Conservation (phyloP, 2,113 vertebrate species). For the Pimephales promelas region DNA sequence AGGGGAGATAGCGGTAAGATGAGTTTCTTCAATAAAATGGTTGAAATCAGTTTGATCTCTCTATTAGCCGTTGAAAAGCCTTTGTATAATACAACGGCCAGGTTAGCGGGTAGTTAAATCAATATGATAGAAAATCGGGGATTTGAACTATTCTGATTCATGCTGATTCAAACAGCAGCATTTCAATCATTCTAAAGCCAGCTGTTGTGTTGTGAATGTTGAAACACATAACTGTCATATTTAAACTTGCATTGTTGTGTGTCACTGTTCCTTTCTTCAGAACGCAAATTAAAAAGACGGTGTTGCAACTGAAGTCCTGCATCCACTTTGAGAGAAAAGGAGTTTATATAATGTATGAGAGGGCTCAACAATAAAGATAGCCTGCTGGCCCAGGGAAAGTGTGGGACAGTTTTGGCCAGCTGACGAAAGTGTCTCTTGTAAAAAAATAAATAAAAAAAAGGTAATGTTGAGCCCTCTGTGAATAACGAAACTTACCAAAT, state of each 20-base stretch:
- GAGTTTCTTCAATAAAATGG: slow-evolving; percentile 42
- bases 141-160: not conserved
- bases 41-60: slow-evolving; percentile 37
- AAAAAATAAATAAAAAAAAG: no score
- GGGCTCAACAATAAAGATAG: not conserved
- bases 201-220: not conserved
- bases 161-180: not conserved
- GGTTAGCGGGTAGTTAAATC: not conserved
- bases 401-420: not conserved
- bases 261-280: not conserved
- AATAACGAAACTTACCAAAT: no score
- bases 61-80: slow-evolving; percentile 33
- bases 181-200: not conserved
- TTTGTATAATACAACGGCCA: slow-evolving; percentile 31
- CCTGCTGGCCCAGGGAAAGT: not conserved
- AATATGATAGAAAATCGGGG: slow-evolving; percentile 8
- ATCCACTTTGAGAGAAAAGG: not conserved
- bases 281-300: not conserved
- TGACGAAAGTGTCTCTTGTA: not conserved
- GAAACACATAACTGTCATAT: not conserved
- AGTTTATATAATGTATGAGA: not conserved
- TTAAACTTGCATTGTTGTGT: not conserved
- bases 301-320: not conserved
- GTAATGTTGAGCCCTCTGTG: no score
- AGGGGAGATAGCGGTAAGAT: slow-evolving; percentile 34